These are phyloP conservation scores for Ochotona princeps DNA, from an alignment of 2,113 vertebrate genomes.

Conservation along the genomic window DNA sequence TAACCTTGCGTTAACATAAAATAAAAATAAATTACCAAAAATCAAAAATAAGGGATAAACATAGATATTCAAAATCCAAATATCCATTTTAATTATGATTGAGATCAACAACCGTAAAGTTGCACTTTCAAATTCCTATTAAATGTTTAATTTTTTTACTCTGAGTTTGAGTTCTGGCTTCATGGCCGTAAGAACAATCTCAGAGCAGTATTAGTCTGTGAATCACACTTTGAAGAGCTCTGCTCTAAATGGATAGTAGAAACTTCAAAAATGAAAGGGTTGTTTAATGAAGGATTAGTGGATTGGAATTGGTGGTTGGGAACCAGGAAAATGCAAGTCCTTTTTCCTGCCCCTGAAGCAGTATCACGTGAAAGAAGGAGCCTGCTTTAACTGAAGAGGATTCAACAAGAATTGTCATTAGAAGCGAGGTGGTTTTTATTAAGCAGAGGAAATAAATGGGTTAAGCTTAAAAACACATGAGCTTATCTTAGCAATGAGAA, in stretches of 20 bases:
- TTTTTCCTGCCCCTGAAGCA: constrained; percentile 23
- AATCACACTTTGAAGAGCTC: not conserved
- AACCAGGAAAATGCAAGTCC: not conserved
- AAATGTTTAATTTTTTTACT: not conserved
- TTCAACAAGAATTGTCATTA: not conserved
- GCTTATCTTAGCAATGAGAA: constrained; percentile 41
- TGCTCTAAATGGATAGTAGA: not conserved
- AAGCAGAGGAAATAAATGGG: not conserved
- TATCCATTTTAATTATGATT: not conserved
- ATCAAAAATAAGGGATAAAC: not conserved
- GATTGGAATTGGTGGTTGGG: not conserved
- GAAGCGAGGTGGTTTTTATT: not conserved
- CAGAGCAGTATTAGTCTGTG: not conserved
- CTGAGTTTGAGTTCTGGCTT: constrained; percentile 6
- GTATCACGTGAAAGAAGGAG: not conserved
- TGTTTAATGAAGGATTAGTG: constrained; percentile 4
- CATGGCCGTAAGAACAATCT: not conserved
- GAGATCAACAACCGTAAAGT: not conserved
- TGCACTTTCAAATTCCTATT: not conserved
- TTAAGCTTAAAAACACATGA: not conserved
- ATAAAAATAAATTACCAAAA: constrained; percentile 33
- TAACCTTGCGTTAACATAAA: not conserved
- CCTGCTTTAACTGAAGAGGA: not conserved
- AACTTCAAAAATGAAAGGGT: constrained; percentile 29
- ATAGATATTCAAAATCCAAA: not conserved